Evolutionary conservation across 2,113 vertebrate genomes (phyloP), one percentile per base, ranked within the genome.

Genomic region (Gnathonemus echidnorhynchus): DNA sequence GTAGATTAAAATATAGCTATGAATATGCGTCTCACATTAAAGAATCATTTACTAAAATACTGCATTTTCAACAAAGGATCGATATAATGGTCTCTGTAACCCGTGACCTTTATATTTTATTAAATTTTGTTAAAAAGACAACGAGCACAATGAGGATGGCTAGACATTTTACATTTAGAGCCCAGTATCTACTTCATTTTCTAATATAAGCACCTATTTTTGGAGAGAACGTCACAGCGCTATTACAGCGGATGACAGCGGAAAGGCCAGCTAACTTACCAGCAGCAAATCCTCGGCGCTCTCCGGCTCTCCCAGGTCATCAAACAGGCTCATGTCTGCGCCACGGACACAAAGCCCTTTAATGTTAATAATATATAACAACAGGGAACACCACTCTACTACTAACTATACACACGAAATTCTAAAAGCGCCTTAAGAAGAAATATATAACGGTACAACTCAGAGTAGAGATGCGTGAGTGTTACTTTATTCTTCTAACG

Each of bases 311-410:
- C 94, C 95, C 83, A 98, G 94, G 91, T 97, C 97, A 95, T 97
- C 97, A 90, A 98, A 98, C 90, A 98, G 92, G 90, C 95, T 95
- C 35, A 98, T 95, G 89, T 98, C 98, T 99, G 92, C 17, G 83
- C 52, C 88, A 88, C 91, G 35, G 87, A 45, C 39, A 88, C 5
- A 42, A 58, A 6, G 50, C 4, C 8, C 10, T 5, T 83, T 83
- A 39, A 45, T 27, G 24, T 62, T 62, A 62, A n/a, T 62, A 62
- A 62, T 9, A n/a, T n/a, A 3, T n/a, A 58, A 3, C 56, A n/a
- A 62, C 56, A 62, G 21, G 56, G 7, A 62, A n/a, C 56, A 62
- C 7, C 56, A n/a, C 56, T 62, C 21, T n/a, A n/a, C 56, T 62
- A 62, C 7, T 62, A 62, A 62, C 56, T 62, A 62, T n/a, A 62